These are phyloP conservation scores for Artemia sinica DNA, from an alignment of 2,888 invertebrate genomes.

Conservation along the genomic window DNA sequence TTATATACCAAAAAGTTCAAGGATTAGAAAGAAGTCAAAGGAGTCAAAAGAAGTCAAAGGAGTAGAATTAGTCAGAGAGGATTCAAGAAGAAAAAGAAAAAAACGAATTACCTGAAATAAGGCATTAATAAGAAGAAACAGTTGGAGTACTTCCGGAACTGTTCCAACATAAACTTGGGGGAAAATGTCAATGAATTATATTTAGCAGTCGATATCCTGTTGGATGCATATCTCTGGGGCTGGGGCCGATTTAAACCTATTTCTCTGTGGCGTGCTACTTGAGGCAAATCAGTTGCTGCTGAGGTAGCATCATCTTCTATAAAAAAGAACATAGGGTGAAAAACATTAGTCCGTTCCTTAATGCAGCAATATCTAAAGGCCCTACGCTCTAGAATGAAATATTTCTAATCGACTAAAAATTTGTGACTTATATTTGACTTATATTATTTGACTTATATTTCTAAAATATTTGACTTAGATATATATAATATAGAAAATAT, in stretches of 20 bases:
- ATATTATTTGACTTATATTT: too few species aligned
- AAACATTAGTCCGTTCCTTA: too few species aligned
- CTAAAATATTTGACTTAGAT: too few species aligned
- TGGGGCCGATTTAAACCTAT: slow-evolving; percentile 62
- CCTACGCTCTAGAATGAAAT: too few species aligned
- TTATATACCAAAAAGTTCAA: neutral
- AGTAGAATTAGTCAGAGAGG: slow-evolving; percentile 8
- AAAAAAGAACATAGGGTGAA: neutral
- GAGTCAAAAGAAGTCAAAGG: too few species aligned
- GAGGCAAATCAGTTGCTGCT: slow-evolving; percentile 27
- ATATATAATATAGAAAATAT: too few species aligned
- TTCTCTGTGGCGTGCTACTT: slow-evolving; percentile 46
- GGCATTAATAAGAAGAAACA: slow-evolving; percentile 95
- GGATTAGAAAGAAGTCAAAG: slow-evolving; percentile 14
- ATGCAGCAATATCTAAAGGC: too few species aligned
- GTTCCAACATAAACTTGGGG: slow-evolving; percentile 96
- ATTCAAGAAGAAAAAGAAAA: slow-evolving; percentile 19
- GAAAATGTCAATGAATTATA: slow-evolving; percentile 66
- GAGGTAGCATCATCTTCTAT: slow-evolving; percentile 26
- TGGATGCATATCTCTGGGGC: slow-evolving; percentile 63
- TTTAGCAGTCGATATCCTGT: slow-evolving; percentile 92
- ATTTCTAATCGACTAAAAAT: too few species aligned
- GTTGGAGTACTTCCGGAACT: slow-evolving; percentile 97
- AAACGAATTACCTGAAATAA: slow-evolving; percentile 54
- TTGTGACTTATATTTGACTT: too few species aligned